Evolutionary conservation across 92 coral and sea anemone species (phyloP).

Genomic region (Micromussa lordhowensis): DNA sequence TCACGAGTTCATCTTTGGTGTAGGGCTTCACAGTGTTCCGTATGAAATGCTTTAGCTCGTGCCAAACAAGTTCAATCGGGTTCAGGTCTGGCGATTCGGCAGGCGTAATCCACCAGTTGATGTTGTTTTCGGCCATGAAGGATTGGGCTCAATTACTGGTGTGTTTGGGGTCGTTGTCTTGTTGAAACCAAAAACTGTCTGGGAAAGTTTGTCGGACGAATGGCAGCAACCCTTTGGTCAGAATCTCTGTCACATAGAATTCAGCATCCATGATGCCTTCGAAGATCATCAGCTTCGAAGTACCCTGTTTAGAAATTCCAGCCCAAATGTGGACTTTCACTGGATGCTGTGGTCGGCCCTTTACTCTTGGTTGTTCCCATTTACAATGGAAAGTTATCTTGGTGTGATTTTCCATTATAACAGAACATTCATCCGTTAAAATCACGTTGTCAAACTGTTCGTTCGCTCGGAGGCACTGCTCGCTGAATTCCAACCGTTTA

Average conservation of each 20-base stretch:
- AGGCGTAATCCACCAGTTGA: conserved; percentile 46
- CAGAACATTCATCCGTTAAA: conserved; percentile 69
- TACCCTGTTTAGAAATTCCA: too few relatives aligned
- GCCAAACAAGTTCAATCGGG: conserved; percentile 32
- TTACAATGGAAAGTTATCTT: too few relatives aligned
- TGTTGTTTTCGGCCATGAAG: conserved; percentile 4
- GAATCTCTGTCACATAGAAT: background rate
- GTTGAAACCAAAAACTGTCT: too few relatives aligned
- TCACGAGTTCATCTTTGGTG: conserved; percentile 1
- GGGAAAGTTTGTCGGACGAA: too few relatives aligned
- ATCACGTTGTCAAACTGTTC: conserved; percentile 69
- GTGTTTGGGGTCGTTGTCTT: conserved; percentile 31
- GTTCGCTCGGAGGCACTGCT: background rate
- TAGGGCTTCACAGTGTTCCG: background rate
- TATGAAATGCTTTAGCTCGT: conserved; percentile 17
- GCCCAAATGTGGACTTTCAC: too few relatives aligned
- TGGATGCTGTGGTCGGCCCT: too few relatives aligned
- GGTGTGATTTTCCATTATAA: conserved; percentile 61
- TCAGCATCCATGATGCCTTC: conserved; percentile 31
- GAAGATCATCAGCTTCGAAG: too few relatives aligned
- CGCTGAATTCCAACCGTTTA: background rate
- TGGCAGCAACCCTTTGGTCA: conserved; percentile 41
- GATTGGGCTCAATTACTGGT: conserved; percentile 10
- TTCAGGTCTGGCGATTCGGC: conserved; percentile 41
- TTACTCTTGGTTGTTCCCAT: too few relatives aligned